These are phyloP conservation scores for Sakesphorus luctuosus DNA, from an alignment of 2,113 vertebrate species.

Conservation along the genomic window DNA sequence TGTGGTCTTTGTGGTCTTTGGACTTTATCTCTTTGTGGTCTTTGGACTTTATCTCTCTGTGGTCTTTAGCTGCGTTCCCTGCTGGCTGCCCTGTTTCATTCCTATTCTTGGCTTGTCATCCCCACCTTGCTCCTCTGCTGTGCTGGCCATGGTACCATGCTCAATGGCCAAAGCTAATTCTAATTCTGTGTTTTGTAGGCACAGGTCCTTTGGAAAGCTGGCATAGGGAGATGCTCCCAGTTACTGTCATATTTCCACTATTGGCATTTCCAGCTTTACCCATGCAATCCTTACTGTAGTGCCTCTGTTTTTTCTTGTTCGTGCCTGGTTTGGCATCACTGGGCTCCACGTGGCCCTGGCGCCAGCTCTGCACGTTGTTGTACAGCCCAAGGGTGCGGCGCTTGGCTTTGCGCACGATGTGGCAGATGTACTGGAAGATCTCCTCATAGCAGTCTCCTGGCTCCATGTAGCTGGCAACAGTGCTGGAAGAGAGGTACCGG, in stretches of 20 bases:
- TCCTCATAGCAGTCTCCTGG: slow-evolving; percentile 96
- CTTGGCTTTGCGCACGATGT: slow-evolving; percentile 89
- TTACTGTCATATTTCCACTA: background rate
- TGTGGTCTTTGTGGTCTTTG: background rate
- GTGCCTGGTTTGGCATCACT: background rate
- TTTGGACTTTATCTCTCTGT: too few relatives aligned
- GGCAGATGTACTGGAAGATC: slow-evolving; percentile 94
- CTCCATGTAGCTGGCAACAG: slow-evolving; percentile 90
- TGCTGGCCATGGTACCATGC: fast-evolving
- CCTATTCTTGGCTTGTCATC: background rate
- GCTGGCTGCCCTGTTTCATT: background rate
- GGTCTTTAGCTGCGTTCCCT: background rate
- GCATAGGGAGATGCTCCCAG: background rate
- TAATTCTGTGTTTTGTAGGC: background rate
- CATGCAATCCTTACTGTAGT: slow-evolving; percentile 65
- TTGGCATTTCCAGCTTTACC: background rate
- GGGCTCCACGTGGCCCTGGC: slow-evolving; percentile 64
- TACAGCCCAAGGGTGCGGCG: slow-evolving; percentile 83
- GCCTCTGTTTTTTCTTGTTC: slow-evolving; percentile 73
- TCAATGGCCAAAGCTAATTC: background rate
- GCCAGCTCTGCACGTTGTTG: slow-evolving; percentile 81
- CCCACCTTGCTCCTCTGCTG: background rate
- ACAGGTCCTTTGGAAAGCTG: background rate
- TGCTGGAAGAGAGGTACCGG: slow-evolving; percentile 91
- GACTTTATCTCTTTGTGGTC: background rate